Percentiles rank a stretch among this genome's conserved stretches.
phyloP scores from a whole-genome alignment of 1,140 invertebrate genomes.

The Oedothorax gibbosus region DNA sequence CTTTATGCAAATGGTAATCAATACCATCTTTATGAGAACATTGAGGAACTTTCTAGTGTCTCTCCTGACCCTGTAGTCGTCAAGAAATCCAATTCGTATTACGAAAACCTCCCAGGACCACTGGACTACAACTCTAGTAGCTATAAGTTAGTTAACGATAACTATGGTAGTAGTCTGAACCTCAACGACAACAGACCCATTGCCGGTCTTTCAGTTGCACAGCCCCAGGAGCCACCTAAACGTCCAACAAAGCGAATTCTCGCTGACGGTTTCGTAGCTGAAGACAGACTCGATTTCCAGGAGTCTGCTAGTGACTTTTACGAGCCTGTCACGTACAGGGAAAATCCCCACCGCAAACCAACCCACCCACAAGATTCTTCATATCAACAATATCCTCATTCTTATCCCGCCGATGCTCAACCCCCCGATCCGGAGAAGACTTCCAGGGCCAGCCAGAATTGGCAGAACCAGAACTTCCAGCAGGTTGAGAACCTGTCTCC shows the following conservation, averaged over 20 bases:
- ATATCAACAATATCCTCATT: slow-evolving; percentile 2
- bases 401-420: slow-evolving; percentile 4
- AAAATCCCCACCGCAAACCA: neutral
- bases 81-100: slow-evolving; percentile 7
- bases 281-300: slow-evolving; percentile 15
- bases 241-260: slow-evolving; percentile 28
- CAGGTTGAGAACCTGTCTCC: neutral
- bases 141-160: neutral
- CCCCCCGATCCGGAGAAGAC: neutral
- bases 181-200: neutral
- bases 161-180: neutral
- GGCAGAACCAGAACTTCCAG: slow-evolving; percentile 1
- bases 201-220: slow-evolving; percentile 8
- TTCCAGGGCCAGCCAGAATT: neutral
- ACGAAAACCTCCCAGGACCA: slow-evolving; percentile 11
- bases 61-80: neutral
- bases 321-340: slow-evolving; percentile 21
- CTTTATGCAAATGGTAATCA: slow-evolving; percentile 16
- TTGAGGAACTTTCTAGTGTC: slow-evolving; percentile 10
- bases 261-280: neutral
- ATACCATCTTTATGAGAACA: slow-evolving; percentile 48
- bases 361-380: slow-evolving; percentile 5
- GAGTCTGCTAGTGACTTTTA: slow-evolving; percentile 9
- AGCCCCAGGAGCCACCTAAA: slow-evolving; percentile 47
- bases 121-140: neutral